Evolutionary conservation across 2,888 invertebrate genomes (phyloP).

Genomic region (Drosophila mercatorum): DNA sequence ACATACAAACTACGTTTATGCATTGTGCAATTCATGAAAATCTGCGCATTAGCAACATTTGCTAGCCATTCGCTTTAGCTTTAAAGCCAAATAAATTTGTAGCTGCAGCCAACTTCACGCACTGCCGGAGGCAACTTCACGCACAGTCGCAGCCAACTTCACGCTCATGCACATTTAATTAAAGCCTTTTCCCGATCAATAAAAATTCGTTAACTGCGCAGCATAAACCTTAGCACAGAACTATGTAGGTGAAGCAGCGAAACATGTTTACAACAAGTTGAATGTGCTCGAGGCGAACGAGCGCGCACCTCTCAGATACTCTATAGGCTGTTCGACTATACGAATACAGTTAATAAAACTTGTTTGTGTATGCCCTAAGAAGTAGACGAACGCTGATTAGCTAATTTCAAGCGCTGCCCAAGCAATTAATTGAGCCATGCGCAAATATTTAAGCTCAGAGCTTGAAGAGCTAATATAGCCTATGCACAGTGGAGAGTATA

Average conservation of each 20-base stretch:
- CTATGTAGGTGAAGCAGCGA: slow-evolving; percentile 21
- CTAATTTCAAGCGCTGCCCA: not conserved
- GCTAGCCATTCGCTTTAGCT: not conserved
- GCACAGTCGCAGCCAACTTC: slow-evolving; percentile 15
- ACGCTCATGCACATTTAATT: slow-evolving; percentile 10
- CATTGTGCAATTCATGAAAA: slow-evolving; percentile 27
- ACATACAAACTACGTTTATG: slow-evolving; percentile 25
- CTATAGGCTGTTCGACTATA: not conserved
- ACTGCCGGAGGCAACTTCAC: not conserved
- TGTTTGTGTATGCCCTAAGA: not conserved
- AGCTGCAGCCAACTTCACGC: slow-evolving; percentile 18
- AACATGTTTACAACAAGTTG: slow-evolving; percentile 24
- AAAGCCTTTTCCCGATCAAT: slow-evolving; percentile 18
- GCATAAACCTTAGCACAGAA: slow-evolving; percentile 33
- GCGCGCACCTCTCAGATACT: slow-evolving; percentile 21
- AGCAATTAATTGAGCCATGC: not conserved
- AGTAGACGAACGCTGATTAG: not conserved
- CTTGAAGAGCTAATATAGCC: not conserved
- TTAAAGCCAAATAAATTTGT: not conserved
- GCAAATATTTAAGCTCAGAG: not conserved
- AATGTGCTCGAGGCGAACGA: not conserved
- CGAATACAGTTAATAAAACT: not conserved
- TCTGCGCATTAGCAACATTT: slow-evolving; percentile 6
- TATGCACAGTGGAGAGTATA: not conserved
- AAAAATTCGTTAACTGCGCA: slow-evolving; percentile 10